Percentiles rank a stretch among this genome's conserved stretches.
These are phyloP conservation scores for Chauna torquata DNA, from an alignment of 2,113 vertebrate genomes.

Conservation along the genomic window DNA sequence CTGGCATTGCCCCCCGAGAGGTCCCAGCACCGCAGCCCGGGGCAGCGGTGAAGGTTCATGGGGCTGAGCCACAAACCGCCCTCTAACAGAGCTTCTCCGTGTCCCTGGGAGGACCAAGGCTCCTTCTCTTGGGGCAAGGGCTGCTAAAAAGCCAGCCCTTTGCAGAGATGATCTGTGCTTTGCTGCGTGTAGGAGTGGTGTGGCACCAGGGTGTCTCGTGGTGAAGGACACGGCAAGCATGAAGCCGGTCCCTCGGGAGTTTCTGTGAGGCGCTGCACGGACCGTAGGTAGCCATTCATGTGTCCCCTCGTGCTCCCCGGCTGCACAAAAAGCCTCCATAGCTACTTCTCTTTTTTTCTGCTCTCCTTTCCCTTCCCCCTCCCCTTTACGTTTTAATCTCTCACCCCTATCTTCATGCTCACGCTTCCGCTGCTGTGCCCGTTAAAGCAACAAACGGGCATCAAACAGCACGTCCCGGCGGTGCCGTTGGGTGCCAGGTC, in stretches of 20 bases:
- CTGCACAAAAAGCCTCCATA: not conserved
- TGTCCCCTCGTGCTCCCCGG: not conserved
- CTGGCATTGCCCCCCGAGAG: not conserved
- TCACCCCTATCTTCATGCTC: not conserved
- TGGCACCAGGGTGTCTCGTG: not conserved
- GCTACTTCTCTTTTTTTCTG: not conserved
- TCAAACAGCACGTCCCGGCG: fast-evolving
- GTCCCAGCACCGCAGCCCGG: not conserved
- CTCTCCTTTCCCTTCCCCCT: not conserved
- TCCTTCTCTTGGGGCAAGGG: fast-evolving
- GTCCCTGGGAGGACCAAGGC: not conserved
- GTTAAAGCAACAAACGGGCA: fast-evolving
- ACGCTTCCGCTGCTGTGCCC: not conserved
- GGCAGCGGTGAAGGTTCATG: not conserved
- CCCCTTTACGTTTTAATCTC: not conserved
- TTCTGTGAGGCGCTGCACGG: not conserved
- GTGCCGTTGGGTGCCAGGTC: not conserved
- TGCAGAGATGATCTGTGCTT: not conserved
- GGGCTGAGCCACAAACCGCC: not conserved
- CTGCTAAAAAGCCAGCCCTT: not conserved
- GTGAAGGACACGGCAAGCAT: not conserved
- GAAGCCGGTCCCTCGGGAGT: not conserved
- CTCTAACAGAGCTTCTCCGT: not conserved
- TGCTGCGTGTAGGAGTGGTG: not conserved
- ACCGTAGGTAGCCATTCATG: not conserved